These are phyloP conservation scores for Brienomyrus longianalis DNA, from an alignment of 2,113 vertebrate genomes.

Conservation along the genomic window DNA sequence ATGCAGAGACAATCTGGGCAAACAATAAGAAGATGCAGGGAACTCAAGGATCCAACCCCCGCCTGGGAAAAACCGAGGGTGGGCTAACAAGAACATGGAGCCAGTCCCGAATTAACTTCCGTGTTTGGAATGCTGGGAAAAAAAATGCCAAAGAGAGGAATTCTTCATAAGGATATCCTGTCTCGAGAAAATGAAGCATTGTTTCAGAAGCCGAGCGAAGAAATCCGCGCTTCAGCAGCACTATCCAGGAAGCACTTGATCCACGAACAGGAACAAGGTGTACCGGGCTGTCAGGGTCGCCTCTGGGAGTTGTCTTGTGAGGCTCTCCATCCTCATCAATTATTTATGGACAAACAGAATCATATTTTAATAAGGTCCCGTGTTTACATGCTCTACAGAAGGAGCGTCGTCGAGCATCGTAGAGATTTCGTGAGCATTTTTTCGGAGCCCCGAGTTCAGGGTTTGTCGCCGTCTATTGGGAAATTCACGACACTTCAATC, in stretches of 20 bases:
- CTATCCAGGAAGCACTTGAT: background rate
- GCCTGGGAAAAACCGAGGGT: background rate
- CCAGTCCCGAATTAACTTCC: background rate
- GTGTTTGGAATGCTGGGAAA: background rate
- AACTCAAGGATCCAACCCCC: background rate
- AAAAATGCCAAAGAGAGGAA: background rate
- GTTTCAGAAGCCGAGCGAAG: background rate
- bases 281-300: background rate
- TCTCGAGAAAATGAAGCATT: background rate
- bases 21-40: constrained; percentile 1
- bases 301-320: background rate
- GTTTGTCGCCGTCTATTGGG: background rate
- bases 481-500: background rate
- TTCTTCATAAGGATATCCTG: background rate
- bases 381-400: constrained; percentile 8
- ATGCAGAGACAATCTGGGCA: background rate
- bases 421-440: background rate
- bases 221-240: background rate
- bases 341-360: constrained; percentile 15
- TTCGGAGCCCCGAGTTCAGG: background rate
- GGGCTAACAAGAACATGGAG: background rate
- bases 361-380: constrained; percentile 13
- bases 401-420: background rate
- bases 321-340: constrained; percentile 8
- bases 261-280: background rate